These are phyloP conservation scores for Turnix velox DNA, from an alignment of 2,113 vertebrate species.

Conservation along the genomic window DNA sequence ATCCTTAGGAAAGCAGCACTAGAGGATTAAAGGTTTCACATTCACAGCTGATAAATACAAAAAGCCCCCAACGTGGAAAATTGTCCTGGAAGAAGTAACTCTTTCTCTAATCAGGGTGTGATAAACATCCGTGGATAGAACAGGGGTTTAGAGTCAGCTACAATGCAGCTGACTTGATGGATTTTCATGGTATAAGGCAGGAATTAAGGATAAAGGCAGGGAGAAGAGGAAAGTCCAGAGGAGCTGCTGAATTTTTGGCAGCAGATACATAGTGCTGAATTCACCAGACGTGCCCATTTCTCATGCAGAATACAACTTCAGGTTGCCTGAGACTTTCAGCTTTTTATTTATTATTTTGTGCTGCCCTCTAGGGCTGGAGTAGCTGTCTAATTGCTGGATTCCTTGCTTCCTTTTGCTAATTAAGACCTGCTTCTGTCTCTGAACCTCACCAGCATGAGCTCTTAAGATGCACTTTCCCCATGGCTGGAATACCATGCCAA, in stretches of 20 bases:
- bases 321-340: neutral
- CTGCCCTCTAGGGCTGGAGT: conserved; percentile 47
- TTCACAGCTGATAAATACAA: neutral
- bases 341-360: conserved; percentile 31
- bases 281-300: neutral
- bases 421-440: neutral
- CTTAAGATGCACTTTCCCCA: neutral
- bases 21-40: neutral
- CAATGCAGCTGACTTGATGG: neutral
- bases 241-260: neutral
- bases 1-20: neutral
- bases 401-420: neutral
- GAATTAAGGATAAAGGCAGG: neutral
- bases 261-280: accelerated
- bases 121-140: neutral
- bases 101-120: neutral
- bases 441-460: neutral
- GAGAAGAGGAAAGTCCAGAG: neutral
- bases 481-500: neutral
- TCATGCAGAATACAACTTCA: neutral
- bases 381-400: neutral
- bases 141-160: accelerated
- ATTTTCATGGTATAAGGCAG: neutral
- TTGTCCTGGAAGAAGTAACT: neutral
- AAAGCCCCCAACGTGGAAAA: neutral